Base-by-base conservation (phyloP, 2,888 invertebrate species). In the Agrenia bidenticulata region DNA sequence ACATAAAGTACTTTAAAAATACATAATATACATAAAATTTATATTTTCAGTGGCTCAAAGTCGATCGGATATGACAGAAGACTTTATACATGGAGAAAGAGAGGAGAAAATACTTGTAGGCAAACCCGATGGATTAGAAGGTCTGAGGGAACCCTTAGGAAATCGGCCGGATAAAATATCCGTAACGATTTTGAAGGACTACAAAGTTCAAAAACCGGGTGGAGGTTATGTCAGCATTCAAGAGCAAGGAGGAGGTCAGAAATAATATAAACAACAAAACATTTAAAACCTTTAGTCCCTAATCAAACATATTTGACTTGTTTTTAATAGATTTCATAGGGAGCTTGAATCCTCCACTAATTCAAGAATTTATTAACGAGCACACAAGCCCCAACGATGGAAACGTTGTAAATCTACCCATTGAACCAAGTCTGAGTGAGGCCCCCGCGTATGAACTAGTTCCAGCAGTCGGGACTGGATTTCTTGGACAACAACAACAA, bases 121-220 rank as follows among this genome's bases (percentile, higher is more conserved):
- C 5, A 19, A 15, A 9, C 15, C 45, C 19, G 15, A 45, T 15
- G 39, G 7, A 11, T 11, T 11, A 11, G 39, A 11, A 15, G 39
- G 39, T 39, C 11, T 32, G 5, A 19, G n/a, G 5, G 55, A 55
- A 32, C 32, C 37, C 32, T 15, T 11, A 5, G 55, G 53, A 9
- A 24, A 32, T 24, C 32, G 32, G 4, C 55, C 55, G 2, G 55
- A 55, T 32, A 55, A 55, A 32, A 55, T 55, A 2, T 27, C 26
- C 2, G 55, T 55, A 2, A 55, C 55, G 5, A 55, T 55, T n/a
- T 55, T 37, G 4, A 55, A 55, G 26, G 55, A 55, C 5, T 55
- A 55, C 19, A 55, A 55, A 32, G 32, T 32, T 9, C 27, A 55
- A 17, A 9, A 26, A 15, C 32, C 27, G 9, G 32, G 26, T n/a